phyloP scores from a whole-genome alignment of 1,140 invertebrate genomes.

The Homarus americanus region DNA sequence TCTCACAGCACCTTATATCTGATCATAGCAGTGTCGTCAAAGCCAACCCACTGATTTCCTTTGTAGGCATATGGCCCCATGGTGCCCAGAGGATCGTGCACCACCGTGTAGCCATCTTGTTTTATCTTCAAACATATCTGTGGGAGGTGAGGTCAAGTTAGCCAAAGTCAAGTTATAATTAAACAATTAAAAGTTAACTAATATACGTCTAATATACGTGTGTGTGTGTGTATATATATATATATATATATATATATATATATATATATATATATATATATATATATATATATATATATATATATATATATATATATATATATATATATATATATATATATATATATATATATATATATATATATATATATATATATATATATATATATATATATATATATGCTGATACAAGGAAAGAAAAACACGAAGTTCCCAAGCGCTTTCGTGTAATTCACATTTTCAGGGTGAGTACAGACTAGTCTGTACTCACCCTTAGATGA shows the following conservation, averaged over 20 bases:
- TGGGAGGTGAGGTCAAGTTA: neutral
- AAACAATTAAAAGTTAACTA: too few relatives aligned
- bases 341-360: neutral
- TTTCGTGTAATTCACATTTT: too few relatives aligned
- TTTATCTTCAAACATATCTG: conserved; percentile 74
- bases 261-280: too few relatives aligned
- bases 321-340: neutral
- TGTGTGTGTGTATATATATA: neutral
- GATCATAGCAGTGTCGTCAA: conserved; percentile 89
- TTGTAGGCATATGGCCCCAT: conserved; percentile 93
- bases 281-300: too few relatives aligned
- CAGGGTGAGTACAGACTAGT: too few relatives aligned
- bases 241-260: too few relatives aligned
- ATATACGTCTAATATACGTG: neutral
- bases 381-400: conserved; percentile 8
- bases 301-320: too few relatives aligned
- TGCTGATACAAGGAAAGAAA: neutral
- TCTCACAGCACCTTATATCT: conserved; percentile 83
- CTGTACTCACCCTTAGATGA: too few relatives aligned
- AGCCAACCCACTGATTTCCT: conserved; percentile 93
- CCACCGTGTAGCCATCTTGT: conserved; percentile 85
- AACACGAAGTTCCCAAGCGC: too few relatives aligned
- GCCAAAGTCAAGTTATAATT: neutral
- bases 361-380: neutral
- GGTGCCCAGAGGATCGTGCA: conserved; percentile 85